Evolutionary conservation across 2,888 invertebrate genomes (phyloP).

Genomic region (Hoplodrina ambigua): DNA sequence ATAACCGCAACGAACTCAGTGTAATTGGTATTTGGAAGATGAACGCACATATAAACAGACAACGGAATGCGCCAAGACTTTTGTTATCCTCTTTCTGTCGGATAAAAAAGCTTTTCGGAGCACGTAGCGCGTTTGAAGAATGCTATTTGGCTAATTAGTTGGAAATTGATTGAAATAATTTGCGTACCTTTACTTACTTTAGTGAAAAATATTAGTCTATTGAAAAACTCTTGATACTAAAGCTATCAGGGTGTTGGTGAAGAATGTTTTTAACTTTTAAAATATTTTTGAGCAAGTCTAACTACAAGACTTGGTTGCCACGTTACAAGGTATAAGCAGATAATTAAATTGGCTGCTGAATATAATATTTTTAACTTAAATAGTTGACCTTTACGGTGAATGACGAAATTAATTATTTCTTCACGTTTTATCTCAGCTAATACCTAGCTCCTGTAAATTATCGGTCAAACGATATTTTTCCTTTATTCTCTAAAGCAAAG

Average conservation of each 20-base stretch:
- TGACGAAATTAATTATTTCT: not conserved
- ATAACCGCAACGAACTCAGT: slow-evolving; percentile 51
- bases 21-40: slow-evolving; percentile 48
- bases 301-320: not conserved
- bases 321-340: not conserved
- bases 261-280: not conserved
- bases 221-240: slow-evolving; percentile 1
- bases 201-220: not conserved
- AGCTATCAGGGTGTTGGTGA: not conserved
- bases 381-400: not conserved
- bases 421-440: not conserved
- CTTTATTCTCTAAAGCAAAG: not conserved
- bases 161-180: slow-evolving; percentile 24
- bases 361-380: not conserved
- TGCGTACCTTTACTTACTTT: not conserved
- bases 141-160: slow-evolving; percentile 48
- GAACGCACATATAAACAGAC: slow-evolving; percentile 49
- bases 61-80: slow-evolving; percentile 45
- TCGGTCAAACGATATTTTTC: not conserved
- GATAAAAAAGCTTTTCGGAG: slow-evolving; percentile 36
- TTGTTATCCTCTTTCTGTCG: slow-evolving; percentile 42
- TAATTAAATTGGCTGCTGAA: not conserved
- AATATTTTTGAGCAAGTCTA: not conserved
- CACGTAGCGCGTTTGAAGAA: slow-evolving; percentile 19
- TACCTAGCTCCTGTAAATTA: not conserved